Conservation (phyloP, 2,888 invertebrate genomes). For the Drosophila sordidapex region DNA sequence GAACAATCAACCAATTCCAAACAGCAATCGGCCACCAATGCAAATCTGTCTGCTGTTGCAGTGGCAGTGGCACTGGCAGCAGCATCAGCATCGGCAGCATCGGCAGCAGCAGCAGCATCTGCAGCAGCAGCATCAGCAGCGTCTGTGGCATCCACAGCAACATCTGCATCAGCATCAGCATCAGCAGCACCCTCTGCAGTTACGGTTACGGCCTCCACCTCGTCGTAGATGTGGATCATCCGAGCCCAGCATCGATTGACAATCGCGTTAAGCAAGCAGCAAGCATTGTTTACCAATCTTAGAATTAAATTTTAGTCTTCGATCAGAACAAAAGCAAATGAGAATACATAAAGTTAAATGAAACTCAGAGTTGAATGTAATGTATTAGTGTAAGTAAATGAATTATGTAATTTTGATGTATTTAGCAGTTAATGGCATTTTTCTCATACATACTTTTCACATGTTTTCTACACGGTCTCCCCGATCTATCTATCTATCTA, state of each 20-base stretch:
- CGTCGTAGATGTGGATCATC: slow-evolving; percentile 40
- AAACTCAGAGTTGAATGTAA: slow-evolving; percentile 23
- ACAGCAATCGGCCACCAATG: slow-evolving; percentile 36
- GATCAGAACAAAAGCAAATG: slow-evolving; percentile 14
- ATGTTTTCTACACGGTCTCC: slow-evolving; percentile 33
- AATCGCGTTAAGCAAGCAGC: slow-evolving; percentile 72
- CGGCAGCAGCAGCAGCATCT: slow-evolving; percentile 23
- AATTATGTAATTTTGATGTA: slow-evolving; percentile 54
- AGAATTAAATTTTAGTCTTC: slow-evolving; percentile 52
- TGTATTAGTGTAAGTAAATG: slow-evolving; percentile 23
- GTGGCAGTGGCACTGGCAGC: slow-evolving; percentile 25
- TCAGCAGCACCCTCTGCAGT: slow-evolving; percentile 25
- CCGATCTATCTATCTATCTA: slow-evolving; percentile 30
- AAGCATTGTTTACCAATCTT: slow-evolving; percentile 69
- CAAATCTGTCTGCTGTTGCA: slow-evolving; percentile 21
- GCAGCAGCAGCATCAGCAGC: slow-evolving; percentile 23
- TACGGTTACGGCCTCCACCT: slow-evolving; percentile 20
- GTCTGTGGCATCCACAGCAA: slow-evolving; percentile 6
- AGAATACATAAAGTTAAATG: neutral
- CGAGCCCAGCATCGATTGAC: slow-evolving; percentile 64
- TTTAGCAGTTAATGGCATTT: slow-evolving; percentile 71
- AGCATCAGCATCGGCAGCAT: slow-evolving; percentile 25
- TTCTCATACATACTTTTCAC: slow-evolving; percentile 42
- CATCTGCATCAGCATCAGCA: slow-evolving; percentile 12
- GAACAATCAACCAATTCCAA: slow-evolving; percentile 85